A percentile compares a stretch with the other conserved stretches of the same genome.
Conservation (phyloP, 2,113 vertebrate genomes). For the Megaleporinus macrocephalus region DNA sequence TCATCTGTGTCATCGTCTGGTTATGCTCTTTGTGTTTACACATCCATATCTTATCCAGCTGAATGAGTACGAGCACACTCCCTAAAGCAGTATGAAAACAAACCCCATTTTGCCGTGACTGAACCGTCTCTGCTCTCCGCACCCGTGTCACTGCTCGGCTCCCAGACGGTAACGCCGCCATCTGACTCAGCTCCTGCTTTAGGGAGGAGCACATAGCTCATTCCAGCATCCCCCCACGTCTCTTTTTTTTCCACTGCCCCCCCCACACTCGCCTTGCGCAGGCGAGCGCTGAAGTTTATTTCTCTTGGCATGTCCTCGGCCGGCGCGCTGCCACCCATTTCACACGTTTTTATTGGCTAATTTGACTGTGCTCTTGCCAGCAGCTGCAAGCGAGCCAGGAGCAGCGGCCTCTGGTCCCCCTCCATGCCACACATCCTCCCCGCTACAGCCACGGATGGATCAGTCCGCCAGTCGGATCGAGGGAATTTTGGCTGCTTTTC, state of each 20-base stretch:
- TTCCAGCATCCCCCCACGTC: background rate
- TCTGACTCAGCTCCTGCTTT: conserved; percentile 41
- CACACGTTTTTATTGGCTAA: conserved; percentile 81
- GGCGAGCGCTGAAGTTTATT: conserved; percentile 76
- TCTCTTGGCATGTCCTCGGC: conserved; percentile 75
- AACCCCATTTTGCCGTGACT: conserved; percentile 7
- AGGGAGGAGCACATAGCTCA: conserved; percentile 2
- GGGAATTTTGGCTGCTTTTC: conserved; percentile 45
- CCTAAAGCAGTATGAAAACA: conserved; percentile 11
- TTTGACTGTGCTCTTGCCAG: conserved; percentile 78
- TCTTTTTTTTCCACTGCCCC: background rate
- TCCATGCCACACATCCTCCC: conserved; percentile 9
- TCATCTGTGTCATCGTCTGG: background rate
- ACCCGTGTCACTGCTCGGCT: conserved; percentile 25
- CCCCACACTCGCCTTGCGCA: background rate
- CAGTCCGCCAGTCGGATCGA: background rate
- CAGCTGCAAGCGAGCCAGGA: conserved; percentile 71
- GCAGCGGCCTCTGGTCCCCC: conserved; percentile 17
- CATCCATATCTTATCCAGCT: background rate
- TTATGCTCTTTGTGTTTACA: conserved; percentile 3
- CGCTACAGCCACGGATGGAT: conserved; percentile 1
- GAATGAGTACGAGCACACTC: background rate
- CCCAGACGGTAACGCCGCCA: conserved; percentile 1
- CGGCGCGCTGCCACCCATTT: conserved; percentile 75
- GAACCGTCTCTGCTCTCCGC: conserved; percentile 11